Base-by-base conservation (phyloP, 2,797 vertebrate species). In the Diglossa cyanea region DNA sequence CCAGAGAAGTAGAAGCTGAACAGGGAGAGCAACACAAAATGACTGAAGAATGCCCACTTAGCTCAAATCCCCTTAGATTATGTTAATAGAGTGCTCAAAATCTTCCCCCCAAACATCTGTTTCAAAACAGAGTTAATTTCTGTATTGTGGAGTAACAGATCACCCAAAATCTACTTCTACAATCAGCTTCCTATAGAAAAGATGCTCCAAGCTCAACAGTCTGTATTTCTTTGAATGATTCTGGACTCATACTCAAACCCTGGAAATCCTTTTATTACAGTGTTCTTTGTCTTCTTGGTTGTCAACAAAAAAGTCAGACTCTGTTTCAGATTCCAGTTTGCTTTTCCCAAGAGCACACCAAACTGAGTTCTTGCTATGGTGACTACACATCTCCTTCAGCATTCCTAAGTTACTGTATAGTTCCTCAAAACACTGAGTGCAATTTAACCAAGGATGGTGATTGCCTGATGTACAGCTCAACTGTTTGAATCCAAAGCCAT, bases 301-400 rank as follows among this genome's bases (percentile, higher is more conserved):
- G 48, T 57, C 62, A 65, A 23, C 9, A 47, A 20, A 37, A 67
- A 17, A 55, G 13, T 47, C 26, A 42, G 40, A 11, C 48, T 78
- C 48, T 1, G 0, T 83, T 67, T 71, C 61, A 70, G 15, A 31
- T 70, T 62, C 25, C 31, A 37, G 4, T 66, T 77, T 63, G 23
- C 9, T 63, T 84, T 86, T 60, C 13, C 37, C 13, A 62, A 45
- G 37, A 83, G 51, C 24, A 57, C 31, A 66, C 24, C 14, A 53
- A 66, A 40, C 13, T 26, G 23, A 9, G 7, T 61, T 68, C 57
- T 33, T 51, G 17, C 11, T 71, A 31, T 0, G 0, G 6, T 57
- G 67, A 30, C 28, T 61, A 48, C 16, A 55, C 7, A 19, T 30
- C 20, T 20, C 28, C 58, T 90, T 74, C n/a, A 67, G 26, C 8